A percentile compares a stretch with the other conserved stretches of the same genome.
These are phyloP conservation scores for Coenonympha arcania DNA, from an alignment of 2,888 invertebrate species.

Conservation along the genomic window DNA sequence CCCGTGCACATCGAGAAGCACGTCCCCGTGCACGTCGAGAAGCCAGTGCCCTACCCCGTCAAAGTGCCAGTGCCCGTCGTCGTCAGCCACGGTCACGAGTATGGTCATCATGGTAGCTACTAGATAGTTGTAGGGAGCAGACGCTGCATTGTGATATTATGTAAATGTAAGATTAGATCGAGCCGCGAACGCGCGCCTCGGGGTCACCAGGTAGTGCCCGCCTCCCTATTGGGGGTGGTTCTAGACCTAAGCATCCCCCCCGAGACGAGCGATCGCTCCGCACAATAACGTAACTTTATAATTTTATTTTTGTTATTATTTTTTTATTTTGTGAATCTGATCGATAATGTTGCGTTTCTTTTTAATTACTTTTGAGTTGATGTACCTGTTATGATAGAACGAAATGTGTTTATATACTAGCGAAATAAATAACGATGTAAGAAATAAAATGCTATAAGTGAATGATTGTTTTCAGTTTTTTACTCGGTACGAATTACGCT, in stretches of 20 bases:
- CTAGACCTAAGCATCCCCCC: conserved; percentile 44
- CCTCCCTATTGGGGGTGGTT: not conserved
- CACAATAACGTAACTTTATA: conserved; percentile 50
- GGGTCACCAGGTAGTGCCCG: conserved; percentile 50
- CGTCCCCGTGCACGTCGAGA: conserved; percentile 78
- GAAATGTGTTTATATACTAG: conserved; percentile 39
- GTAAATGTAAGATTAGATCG: conserved; percentile 69
- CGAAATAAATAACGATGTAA: conserved; percentile 42
- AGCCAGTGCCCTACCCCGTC: conserved; percentile 78
- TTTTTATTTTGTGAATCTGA: conserved; percentile 49
- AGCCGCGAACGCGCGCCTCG: conserved; percentile 49
- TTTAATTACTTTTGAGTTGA: conserved; percentile 54
- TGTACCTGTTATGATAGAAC: conserved; percentile 67
- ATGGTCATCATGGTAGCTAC: conserved; percentile 71
- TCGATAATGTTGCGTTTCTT: conserved; percentile 58
- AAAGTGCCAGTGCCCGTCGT: conserved; percentile 75
- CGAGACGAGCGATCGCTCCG: conserved; percentile 48
- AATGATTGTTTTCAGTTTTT: conserved; percentile 38
- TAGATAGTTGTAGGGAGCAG: conserved; percentile 72
- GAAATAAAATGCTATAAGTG: conserved; percentile 50
- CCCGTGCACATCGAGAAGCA: conserved; percentile 79
- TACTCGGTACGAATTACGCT: conserved; percentile 29
- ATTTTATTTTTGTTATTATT: conserved; percentile 49
- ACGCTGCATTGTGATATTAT: conserved; percentile 69
- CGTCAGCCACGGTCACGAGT: conserved; percentile 67